Percentiles rank a stretch among this genome's conserved stretches.
Conservation (phyloP, 2,888 invertebrate species). For the Spodoptera picta region DNA sequence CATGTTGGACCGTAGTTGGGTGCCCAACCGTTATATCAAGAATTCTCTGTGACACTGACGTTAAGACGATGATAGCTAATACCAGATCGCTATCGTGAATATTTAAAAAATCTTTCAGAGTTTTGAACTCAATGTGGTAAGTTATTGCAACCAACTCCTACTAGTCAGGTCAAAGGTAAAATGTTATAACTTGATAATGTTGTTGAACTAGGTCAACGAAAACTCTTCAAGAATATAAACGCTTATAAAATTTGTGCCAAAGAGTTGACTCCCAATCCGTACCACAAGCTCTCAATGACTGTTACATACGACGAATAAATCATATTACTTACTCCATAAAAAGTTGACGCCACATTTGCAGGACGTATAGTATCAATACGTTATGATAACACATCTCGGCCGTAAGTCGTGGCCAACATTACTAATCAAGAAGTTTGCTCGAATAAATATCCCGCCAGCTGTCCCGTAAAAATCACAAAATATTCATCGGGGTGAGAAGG, state of each 20-base stretch:
- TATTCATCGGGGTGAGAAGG: constrained; percentile 59
- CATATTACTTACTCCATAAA: constrained; percentile 11
- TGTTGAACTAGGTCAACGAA: too few relatives aligned
- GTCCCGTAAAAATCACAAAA: constrained; percentile 63
- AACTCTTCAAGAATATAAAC: neutral
- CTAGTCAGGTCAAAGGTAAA: too few relatives aligned
- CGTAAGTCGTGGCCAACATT: constrained; percentile 29
- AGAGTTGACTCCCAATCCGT: neutral
- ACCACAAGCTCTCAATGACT: constrained; percentile 13
- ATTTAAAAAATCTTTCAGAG: too few relatives aligned
- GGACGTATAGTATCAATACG: constrained; percentile 31
- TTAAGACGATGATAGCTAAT: too few relatives aligned
- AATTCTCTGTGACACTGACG: too few relatives aligned
- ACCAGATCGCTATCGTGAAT: too few relatives aligned
- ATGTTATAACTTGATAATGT: too few relatives aligned
- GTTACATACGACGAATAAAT: constrained; percentile 5
- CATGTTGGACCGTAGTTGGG: too few relatives aligned
- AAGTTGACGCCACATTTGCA: constrained; percentile 16
- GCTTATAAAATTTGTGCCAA: constrained; percentile 4
- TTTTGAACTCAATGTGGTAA: too few relatives aligned
- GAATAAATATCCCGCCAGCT: constrained; percentile 54
- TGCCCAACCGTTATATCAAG: too few relatives aligned
- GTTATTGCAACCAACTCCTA: too few relatives aligned
- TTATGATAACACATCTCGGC: constrained; percentile 42
- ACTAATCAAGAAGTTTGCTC: constrained; percentile 58